Conservation (phyloP, 2,888 invertebrate genomes). For the Tetragonisca angustula region DNA sequence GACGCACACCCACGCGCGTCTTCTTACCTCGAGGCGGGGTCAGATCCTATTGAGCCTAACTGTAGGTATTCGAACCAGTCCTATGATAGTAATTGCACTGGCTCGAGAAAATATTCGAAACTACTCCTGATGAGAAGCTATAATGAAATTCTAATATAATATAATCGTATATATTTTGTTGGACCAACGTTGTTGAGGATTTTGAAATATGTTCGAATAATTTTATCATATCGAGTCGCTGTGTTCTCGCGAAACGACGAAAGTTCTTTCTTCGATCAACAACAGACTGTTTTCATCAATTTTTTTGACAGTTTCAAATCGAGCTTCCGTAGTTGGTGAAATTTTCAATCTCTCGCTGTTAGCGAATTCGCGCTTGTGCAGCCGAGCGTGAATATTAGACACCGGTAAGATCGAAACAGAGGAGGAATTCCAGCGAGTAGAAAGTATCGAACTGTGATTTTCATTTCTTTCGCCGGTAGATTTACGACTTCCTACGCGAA, state of each 20-base stretch:
- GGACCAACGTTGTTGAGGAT: no score
- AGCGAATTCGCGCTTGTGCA: neutral
- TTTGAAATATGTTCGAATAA: no score
- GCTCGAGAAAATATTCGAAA: neutral
- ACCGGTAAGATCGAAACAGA: slow-evolving; percentile 22
- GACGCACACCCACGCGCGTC: neutral
- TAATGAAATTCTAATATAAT: no score
- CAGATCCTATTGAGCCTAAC: slow-evolving; percentile 15
- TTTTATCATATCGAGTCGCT: neutral
- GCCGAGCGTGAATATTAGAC: slow-evolving; percentile 41
- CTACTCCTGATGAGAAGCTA: neutral
- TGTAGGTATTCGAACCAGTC: neutral
- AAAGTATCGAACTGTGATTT: slow-evolving; percentile 51
- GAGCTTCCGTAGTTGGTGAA: no score
- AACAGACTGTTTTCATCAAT: no score
- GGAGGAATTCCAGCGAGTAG: slow-evolving; percentile 40
- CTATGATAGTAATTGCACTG: neutral
- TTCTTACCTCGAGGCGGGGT: neutral
- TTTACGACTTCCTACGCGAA: slow-evolving; percentile 41
- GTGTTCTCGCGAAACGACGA: neutral
- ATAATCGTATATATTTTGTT: no score
- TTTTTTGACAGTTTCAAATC: no score
- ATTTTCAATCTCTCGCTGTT: no score
- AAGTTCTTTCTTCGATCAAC: neutral
- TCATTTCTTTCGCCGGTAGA: slow-evolving; percentile 42